phyloP scores from a whole-genome alignment of 2,797 vertebrate species.

The Staurois parvus region DNA sequence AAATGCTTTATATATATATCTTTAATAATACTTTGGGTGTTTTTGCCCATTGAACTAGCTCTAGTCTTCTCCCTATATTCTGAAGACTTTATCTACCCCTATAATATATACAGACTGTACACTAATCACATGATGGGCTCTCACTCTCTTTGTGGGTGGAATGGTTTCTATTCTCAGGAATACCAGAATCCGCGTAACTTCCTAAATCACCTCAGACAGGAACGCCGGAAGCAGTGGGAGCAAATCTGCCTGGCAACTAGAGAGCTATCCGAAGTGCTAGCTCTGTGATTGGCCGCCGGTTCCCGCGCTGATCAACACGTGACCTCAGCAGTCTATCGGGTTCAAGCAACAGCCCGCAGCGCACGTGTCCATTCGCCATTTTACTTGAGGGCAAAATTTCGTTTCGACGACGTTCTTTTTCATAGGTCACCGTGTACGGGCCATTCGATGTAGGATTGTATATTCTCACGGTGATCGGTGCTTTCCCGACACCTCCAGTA shows the following conservation, averaged over 20 bases:
- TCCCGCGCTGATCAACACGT: not conserved
- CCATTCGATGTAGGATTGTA: not conserved
- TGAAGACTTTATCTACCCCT: too few species aligned
- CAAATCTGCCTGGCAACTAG: not conserved
- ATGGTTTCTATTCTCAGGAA: not conserved
- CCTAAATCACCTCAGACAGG: not conserved
- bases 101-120: too few species aligned
- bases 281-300: constrained; percentile 14
- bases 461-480: not conserved
- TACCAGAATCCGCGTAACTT: not conserved
- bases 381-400: constrained; percentile 3
- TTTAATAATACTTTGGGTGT: too few species aligned
- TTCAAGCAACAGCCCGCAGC: not conserved
- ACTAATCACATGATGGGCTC: too few species aligned
- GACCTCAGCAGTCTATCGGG: not conserved
- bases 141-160: too few species aligned
- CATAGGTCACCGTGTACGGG: too few species aligned
- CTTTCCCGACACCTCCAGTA: not conserved
- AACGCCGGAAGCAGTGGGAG: not conserved
- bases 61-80: too few species aligned
- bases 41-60: too few species aligned
- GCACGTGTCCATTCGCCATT: not conserved
- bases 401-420: not conserved
- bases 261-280: not conserved
- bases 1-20: too few species aligned